Evolutionary conservation across 1,140 invertebrate species (phyloP).

Genomic region (Tyrophagus putrescentiae): DNA sequence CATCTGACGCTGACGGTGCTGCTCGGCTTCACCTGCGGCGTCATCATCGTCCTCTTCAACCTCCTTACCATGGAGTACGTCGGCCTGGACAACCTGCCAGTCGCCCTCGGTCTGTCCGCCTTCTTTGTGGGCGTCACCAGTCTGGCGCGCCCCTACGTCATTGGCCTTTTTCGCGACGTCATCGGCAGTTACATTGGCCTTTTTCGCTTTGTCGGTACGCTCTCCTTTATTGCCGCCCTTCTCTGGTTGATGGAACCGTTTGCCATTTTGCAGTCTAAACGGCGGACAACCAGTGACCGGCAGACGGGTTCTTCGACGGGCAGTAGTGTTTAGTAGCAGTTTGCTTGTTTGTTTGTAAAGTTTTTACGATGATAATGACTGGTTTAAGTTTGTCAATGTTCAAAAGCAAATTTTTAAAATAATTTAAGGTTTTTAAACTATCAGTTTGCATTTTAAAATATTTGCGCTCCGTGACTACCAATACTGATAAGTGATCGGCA

Average conservation of each 20-base stretch:
- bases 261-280: not conserved
- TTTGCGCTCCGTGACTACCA: too few relatives aligned
- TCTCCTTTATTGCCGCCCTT: conserved; percentile 22
- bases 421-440: too few relatives aligned
- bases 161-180: conserved; percentile 27
- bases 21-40: conserved; percentile 18
- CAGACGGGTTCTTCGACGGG: too few relatives aligned
- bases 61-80: conserved; percentile 25
- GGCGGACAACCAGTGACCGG: too few relatives aligned
- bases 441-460: too few relatives aligned
- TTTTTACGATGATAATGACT: too few relatives aligned
- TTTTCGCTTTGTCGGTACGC: conserved; percentile 24
- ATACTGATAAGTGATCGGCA: too few relatives aligned
- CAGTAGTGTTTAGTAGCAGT: too few relatives aligned
- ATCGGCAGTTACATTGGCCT: conserved; percentile 25
- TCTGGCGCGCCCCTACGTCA: conserved; percentile 24
- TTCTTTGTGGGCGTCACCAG: conserved; percentile 21
- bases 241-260: conserved; percentile 27
- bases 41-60: conserved; percentile 25
- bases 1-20: conserved; percentile 5
- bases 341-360: too few relatives aligned
- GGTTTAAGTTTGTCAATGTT: too few relatives aligned
- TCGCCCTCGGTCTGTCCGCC: conserved; percentile 23
- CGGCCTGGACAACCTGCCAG: conserved; percentile 20
- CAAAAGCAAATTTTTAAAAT: too few relatives aligned